These are phyloP conservation scores for Brachystomella parvula DNA, from an alignment of 1,140 invertebrate species.

Conservation along the genomic window DNA sequence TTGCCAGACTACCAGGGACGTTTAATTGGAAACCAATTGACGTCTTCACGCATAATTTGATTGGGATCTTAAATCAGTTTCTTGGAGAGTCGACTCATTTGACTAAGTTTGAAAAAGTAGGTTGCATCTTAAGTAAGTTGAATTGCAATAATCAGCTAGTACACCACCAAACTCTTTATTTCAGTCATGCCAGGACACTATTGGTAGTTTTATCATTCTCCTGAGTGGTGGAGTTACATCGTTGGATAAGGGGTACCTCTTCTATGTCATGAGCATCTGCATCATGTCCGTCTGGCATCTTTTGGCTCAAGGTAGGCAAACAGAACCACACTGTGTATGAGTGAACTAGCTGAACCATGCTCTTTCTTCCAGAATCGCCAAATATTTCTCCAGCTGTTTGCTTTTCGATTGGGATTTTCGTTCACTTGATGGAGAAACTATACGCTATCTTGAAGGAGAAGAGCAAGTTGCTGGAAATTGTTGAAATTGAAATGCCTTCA, in stretches of 20 bases:
- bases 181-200: slow-evolving; percentile 24
- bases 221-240: slow-evolving; percentile 11
- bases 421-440: slow-evolving; percentile 21
- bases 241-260: slow-evolving; percentile 30
- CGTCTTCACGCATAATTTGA: slow-evolving; percentile 19
- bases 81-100: slow-evolving; percentile 18
- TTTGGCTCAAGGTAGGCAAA: slow-evolving; percentile 9
- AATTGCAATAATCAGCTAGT: slow-evolving; percentile 2
- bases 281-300: slow-evolving; percentile 33
- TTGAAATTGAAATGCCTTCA: background rate
- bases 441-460: slow-evolving; percentile 24
- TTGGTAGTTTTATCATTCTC: slow-evolving; percentile 28
- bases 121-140: background rate
- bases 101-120: slow-evolving; percentile 28
- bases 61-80: slow-evolving; percentile 15
- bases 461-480: slow-evolving; percentile 1
- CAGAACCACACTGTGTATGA: background rate
- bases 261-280: slow-evolving; percentile 23
- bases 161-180: background rate
- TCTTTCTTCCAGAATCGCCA: slow-evolving; percentile 24
- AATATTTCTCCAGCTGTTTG: slow-evolving; percentile 32
- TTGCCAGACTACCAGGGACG: slow-evolving; percentile 23
- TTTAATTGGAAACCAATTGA: slow-evolving; percentile 24
- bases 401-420: slow-evolving; percentile 32
- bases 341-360: background rate